phyloP scores from a whole-genome alignment of 2,797 vertebrate genomes.

The Luscinia megarhynchos region DNA sequence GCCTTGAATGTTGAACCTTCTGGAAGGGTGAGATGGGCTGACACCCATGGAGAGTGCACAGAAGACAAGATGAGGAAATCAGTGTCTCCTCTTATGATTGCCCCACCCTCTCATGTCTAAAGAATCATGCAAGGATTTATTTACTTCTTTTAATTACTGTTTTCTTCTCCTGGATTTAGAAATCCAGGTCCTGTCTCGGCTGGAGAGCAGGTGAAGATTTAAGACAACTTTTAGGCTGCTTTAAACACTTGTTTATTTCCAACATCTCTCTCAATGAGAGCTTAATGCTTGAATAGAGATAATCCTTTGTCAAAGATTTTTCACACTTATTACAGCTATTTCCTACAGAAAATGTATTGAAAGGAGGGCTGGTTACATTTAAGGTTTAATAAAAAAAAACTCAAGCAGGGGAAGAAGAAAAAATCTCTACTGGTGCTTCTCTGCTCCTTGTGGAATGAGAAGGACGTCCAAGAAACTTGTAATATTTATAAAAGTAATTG shows the following conservation, averaged over 20 bases:
- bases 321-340: not conserved
- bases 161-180: conserved; percentile 10
- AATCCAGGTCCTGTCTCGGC: not conserved
- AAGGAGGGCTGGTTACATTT: not conserved
- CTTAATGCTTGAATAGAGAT: not conserved
- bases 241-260: not conserved
- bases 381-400: not conserved
- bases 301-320: not conserved
- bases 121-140: not conserved
- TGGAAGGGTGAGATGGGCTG: not conserved
- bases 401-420: not conserved
- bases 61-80: not conserved
- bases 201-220: not conserved
- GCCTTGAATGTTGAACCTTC: not conserved
- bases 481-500: not conserved
- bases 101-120: not conserved
- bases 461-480: not conserved
- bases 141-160: not conserved
- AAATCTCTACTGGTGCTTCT: not conserved
- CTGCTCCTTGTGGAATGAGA: not conserved
- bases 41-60: not conserved
- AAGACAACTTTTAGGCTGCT: not conserved
- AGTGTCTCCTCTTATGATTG: not conserved
- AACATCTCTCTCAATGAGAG: not conserved
- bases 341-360: not conserved